phyloP scores from a whole-genome alignment of 2,797 vertebrate genomes.

The Acanthornis magna region DNA sequence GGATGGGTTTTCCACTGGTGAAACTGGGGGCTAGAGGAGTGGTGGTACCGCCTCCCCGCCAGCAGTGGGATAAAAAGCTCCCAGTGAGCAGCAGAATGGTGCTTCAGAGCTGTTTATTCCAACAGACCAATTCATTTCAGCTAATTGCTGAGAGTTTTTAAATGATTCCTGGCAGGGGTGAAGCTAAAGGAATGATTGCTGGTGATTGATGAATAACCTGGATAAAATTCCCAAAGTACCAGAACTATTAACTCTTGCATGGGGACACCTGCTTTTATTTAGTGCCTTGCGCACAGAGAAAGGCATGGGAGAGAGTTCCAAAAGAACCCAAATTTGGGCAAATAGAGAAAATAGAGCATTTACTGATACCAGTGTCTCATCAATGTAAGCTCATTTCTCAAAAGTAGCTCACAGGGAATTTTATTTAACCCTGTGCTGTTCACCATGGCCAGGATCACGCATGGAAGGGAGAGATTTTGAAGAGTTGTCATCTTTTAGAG shows the following conservation, averaged over 20 bases:
- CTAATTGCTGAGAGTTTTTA: constrained; percentile 26
- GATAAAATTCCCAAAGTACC: background rate
- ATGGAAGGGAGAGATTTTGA: background rate
- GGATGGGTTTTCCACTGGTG: background rate
- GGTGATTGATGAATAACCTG: constrained; percentile 46
- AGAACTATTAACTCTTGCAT: background rate
- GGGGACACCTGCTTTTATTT: background rate
- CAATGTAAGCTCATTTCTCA: background rate
- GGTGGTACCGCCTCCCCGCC: background rate
- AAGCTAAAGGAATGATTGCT: background rate
- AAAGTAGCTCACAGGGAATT: background rate
- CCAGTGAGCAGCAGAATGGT: background rate
- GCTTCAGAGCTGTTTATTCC: constrained; percentile 5
- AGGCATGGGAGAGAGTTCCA: background rate
- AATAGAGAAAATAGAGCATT: background rate
- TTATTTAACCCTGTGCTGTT: background rate
- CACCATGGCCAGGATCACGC: background rate
- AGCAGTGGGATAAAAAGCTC: background rate
- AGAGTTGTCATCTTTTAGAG: background rate
- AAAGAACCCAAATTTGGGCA: background rate
- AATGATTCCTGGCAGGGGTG: constrained; percentile 9
- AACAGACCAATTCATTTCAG: background rate
- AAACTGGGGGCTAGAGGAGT: background rate
- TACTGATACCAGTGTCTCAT: background rate
- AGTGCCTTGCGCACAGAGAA: background rate